phyloP scores from a whole-genome alignment of 2,113 vertebrate genomes.

The Glaucomys volans region DNA sequence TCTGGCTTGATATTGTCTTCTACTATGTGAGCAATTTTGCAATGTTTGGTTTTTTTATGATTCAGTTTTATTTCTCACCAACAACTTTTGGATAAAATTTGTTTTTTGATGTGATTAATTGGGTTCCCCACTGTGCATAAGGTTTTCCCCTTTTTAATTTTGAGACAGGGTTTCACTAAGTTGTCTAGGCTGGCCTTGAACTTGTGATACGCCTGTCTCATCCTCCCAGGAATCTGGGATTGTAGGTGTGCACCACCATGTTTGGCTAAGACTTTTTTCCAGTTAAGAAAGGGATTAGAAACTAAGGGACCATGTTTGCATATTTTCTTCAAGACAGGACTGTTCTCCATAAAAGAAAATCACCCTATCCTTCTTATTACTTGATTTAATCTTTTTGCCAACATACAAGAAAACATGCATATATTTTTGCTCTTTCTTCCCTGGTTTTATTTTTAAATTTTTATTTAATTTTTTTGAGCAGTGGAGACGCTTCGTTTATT shows the following conservation, averaged over 20 bases:
- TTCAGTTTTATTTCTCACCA: background rate
- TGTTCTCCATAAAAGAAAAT: background rate
- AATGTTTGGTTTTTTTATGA: background rate
- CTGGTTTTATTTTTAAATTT: too few relatives aligned
- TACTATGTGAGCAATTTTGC: background rate
- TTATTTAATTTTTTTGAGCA: background rate
- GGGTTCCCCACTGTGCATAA: background rate
- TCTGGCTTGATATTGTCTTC: background rate
- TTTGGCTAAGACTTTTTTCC: background rate
- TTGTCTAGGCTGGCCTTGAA: too few relatives aligned
- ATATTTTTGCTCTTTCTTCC: background rate
- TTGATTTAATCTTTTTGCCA: constrained; percentile 18
- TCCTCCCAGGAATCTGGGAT: too few relatives aligned
- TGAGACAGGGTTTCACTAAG: background rate
- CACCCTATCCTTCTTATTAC: background rate
- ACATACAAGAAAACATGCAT: background rate
- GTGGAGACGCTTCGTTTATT: background rate
- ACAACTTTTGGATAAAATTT: background rate
- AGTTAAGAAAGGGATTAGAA: background rate
- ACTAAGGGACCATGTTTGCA: too few relatives aligned
- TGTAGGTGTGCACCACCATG: background rate
- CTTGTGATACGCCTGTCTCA: too few relatives aligned
- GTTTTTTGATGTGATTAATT: background rate
- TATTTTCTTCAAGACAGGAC: background rate
- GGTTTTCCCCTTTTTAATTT: background rate